A percentile compares a stretch with the other conserved stretches of the same genome.
Conservation (phyloP, 1,140 invertebrate genomes). For the Trichonephila inaurata region DNA sequence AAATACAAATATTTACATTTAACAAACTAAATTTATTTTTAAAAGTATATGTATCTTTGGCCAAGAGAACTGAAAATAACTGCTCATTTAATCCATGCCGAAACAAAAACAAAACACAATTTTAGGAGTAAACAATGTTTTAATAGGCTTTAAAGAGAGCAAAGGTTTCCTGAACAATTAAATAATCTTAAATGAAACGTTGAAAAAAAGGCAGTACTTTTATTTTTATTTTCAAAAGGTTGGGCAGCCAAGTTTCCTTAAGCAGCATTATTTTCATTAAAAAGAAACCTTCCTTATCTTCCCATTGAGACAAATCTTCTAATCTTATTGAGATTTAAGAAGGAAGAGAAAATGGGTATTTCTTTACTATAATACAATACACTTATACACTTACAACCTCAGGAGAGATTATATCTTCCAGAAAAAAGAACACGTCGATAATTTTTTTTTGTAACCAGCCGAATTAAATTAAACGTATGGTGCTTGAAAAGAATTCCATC, state of each 20-base stretch:
- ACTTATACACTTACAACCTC: not conserved
- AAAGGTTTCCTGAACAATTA: not conserved
- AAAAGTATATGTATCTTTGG: not conserved
- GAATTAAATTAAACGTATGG: not conserved
- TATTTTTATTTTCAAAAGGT: not conserved
- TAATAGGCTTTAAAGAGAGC: not conserved
- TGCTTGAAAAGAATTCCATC: not conserved
- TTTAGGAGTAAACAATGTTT: too few relatives aligned
- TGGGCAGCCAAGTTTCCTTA: not conserved
- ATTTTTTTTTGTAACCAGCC: not conserved
- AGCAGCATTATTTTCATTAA: not conserved
- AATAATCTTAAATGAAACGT: not conserved
- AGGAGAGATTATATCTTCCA: not conserved
- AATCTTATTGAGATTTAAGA: not conserved
- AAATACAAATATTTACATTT: not conserved
- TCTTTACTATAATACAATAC: not conserved
- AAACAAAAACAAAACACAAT: too few relatives aligned
- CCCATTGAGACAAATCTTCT: not conserved
- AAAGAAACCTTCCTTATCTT: not conserved
- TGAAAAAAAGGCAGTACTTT: not conserved
- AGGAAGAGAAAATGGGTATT: not conserved
- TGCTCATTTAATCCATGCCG: too few relatives aligned
- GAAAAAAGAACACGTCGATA: not conserved
- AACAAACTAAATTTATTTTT: not conserved
- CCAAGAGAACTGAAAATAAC: not conserved